phyloP scores from a whole-genome alignment of 2,888 invertebrate species.

The Cheilosia variabilis region DNA sequence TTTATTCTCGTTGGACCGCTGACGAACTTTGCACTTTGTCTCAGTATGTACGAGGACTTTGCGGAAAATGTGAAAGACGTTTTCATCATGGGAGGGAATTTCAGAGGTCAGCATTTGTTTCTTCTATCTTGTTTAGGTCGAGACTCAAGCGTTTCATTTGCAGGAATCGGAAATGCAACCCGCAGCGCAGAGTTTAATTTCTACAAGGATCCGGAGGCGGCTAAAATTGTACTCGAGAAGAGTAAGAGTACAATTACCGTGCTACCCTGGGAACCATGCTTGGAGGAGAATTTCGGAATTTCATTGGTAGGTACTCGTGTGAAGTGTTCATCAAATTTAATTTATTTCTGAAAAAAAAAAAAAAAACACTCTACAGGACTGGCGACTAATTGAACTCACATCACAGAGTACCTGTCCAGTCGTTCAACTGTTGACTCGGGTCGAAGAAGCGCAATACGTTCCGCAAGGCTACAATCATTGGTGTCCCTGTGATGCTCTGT shows the following conservation, averaged over 20 bases:
- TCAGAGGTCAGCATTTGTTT: constrained; percentile 85
- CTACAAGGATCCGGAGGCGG: constrained; percentile 90
- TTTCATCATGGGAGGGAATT: constrained; percentile 92
- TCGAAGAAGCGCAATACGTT: constrained; percentile 83
- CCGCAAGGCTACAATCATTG: constrained; percentile 77
- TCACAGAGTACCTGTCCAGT: constrained; percentile 79
- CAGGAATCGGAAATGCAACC: constrained; percentile 86
- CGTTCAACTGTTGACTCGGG: constrained; percentile 84
- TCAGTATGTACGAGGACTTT: constrained; percentile 87
- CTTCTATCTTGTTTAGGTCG: too few species aligned
- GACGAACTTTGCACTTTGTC: constrained; percentile 90
- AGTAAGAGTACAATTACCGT: constrained; percentile 86
- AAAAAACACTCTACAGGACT: constrained; percentile 81
- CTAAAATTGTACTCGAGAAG: constrained; percentile 87
- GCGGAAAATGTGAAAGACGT: constrained; percentile 87
- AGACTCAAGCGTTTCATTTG: neutral
- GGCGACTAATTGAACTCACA: constrained; percentile 83
- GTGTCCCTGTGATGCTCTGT: constrained; percentile 85
- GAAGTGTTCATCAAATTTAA: constrained; percentile 42
- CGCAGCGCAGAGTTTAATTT: constrained; percentile 86
- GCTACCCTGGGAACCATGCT: constrained; percentile 89
- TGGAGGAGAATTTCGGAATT: constrained; percentile 80
- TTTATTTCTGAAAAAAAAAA: constrained; percentile 83
- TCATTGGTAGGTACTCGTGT: constrained; percentile 78
- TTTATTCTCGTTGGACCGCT: constrained; percentile 89